Base-by-base conservation (phyloP, 2,113 vertebrate genomes). In the Acrocephalus kingi region DNA sequence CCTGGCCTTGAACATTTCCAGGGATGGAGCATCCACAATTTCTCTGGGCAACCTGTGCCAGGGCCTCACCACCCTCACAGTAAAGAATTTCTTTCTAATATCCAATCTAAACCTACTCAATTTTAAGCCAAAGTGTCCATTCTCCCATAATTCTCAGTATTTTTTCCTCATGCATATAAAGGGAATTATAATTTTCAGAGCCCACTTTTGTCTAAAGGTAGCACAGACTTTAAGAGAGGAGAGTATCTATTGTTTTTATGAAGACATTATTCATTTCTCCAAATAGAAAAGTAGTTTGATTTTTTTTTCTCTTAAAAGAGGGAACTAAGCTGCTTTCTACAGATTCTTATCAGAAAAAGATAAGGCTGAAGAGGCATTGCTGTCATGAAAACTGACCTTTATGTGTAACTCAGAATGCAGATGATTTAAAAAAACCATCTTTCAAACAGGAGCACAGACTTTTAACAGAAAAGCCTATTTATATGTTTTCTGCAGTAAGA, bases 301-400 rank as follows among this genome's bases (percentile, higher is more conserved):
- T 54, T 62, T 87, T 87, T 95, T 76, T 82, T 39, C 37, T 77
- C 22, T 88, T 73, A 78, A 81, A 89, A 84, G 52, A 10, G 2
- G 14, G 13, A 52, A 62, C 49, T 46, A 58, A 90, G 71, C n/a
- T 63, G 12, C 35, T 94, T 91, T 74, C 64, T 81, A 67, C 27
- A 90, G 86, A 92, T 81, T 84, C 33, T 71, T 93, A 84, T 78
- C 80, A 94, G 59, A 55, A 67, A 88, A 74, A 84, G 67, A 74
- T 63, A 83, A 83, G 46, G 30, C 63, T 80, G 63, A 46, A 80
- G 63, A 88, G 51, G 45, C 35, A 88, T 9, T 93, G 54, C 46
- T 88, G 51, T 83, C 63, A 46, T 21, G 30, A 86, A 93, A 94
- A 86, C 48, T 77, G 88, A 90, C 82, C 82, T n/a, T 24, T 79